These are phyloP conservation scores for Drosophila mettleri DNA, from an alignment of 2,888 invertebrate genomes.

Conservation along the genomic window DNA sequence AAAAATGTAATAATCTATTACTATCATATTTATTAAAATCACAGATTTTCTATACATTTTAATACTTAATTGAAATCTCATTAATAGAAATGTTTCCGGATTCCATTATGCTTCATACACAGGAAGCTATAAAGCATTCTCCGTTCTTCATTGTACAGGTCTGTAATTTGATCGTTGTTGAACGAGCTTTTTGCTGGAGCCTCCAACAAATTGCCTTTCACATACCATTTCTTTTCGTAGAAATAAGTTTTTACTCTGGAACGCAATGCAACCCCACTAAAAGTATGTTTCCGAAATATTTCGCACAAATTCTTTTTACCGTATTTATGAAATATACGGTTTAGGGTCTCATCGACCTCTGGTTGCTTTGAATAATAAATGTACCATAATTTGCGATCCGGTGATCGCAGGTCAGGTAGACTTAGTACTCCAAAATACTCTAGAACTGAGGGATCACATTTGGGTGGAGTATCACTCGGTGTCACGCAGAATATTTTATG, in stretches of 20 bases:
- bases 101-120: conserved; percentile 24
- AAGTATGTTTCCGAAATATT: conserved; percentile 60
- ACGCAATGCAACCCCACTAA: conserved; percentile 52
- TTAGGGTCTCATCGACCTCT: conserved; percentile 56
- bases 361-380: conserved; percentile 59
- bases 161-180: conserved; percentile 50
- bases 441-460: conserved; percentile 41
- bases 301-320: conserved; percentile 70
- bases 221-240: conserved; percentile 48
- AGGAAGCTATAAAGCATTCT: conserved; percentile 57
- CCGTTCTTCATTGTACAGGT: conserved; percentile 52
- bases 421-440: conserved; percentile 64
- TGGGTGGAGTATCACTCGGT: neutral
- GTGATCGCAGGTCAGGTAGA: conserved; percentile 45
- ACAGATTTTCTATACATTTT: conserved; percentile 16
- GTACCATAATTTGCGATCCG: conserved; percentile 64
- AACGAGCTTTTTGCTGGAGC: conserved; percentile 60
- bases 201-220: conserved; percentile 62
- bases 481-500: conserved; percentile 38
- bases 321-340: conserved; percentile 57
- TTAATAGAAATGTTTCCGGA: neutral
- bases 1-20: neutral
- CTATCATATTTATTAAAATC: conserved; percentile 20
- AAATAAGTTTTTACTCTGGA: conserved; percentile 60
- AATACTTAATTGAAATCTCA: neutral